Conservation (phyloP, 2,797 vertebrate genomes). For the Geotrypetes seraphini region DNA sequence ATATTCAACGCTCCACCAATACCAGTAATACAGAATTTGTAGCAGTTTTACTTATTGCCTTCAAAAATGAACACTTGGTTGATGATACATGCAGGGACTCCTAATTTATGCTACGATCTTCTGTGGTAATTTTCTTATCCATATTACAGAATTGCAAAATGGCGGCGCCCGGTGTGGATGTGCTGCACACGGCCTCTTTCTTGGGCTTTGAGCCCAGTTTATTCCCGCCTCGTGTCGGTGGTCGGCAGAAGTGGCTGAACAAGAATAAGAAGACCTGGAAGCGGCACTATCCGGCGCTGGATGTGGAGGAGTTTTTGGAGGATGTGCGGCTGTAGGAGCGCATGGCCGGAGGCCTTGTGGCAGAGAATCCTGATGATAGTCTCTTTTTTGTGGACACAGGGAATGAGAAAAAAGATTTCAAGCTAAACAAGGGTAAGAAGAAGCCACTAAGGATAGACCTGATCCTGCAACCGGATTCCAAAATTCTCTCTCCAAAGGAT, state of each 20-base stretch:
- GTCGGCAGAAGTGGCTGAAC: conserved; percentile 52
- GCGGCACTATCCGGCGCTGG: conserved; percentile 65
- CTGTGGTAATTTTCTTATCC: too few relatives aligned
- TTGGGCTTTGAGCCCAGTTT: conserved; percentile 29
- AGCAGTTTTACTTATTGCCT: too few relatives aligned
- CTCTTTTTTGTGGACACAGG: conserved; percentile 78
- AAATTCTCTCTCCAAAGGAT: conserved; percentile 65
- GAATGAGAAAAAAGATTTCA: conserved; percentile 27
- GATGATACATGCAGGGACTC: too few relatives aligned
- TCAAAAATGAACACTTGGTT: too few relatives aligned
- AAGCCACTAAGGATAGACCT: conserved; percentile 69
- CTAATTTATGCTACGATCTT: too few relatives aligned
- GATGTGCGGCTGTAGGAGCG: conserved; percentile 74
- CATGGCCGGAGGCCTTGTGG: conserved; percentile 66
- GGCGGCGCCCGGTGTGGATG: rapidly evolving
- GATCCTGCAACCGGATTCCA: conserved; percentile 69
- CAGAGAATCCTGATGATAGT: conserved; percentile 64
- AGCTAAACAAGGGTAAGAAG: conserved; percentile 7
- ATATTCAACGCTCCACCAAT: too few relatives aligned
- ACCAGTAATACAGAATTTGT: too few relatives aligned
- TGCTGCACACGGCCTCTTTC: conserved; percentile 12
- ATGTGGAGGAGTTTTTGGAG: conserved; percentile 74
- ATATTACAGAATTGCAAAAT: too few relatives aligned
- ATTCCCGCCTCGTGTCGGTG: conserved; percentile 15
- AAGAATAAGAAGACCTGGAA: conserved; percentile 82